Conservation (phyloP, 2,113 vertebrate species). For the Saccopteryx leptura region DNA sequence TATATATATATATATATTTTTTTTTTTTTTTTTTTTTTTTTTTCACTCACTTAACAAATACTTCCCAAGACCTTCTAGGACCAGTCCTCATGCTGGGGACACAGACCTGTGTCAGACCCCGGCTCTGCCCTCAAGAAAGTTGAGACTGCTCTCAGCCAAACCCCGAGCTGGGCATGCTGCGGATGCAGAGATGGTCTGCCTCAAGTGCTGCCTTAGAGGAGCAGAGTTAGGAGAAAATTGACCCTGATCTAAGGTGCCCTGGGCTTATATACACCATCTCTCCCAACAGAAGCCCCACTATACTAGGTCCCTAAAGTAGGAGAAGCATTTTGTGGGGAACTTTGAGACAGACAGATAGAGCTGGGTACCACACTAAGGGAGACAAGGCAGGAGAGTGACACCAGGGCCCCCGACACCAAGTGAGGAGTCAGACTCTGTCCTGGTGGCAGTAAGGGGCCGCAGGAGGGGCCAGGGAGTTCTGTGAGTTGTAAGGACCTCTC, state of each 20-base stretch:
- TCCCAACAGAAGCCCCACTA: background rate
- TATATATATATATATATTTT: too few species aligned
- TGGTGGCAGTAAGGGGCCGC: background rate
- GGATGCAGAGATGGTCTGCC: background rate
- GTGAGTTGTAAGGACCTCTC: background rate
- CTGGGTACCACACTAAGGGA: background rate
- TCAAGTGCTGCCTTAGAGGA: background rate
- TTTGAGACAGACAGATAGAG: background rate
- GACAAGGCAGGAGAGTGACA: background rate
- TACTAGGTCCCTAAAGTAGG: background rate
- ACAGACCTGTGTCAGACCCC: background rate
- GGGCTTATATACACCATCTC: background rate
- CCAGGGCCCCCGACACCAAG: background rate
- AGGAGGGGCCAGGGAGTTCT: fast-evolving
- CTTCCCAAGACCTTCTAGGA: background rate
- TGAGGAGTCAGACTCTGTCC: too few species aligned
- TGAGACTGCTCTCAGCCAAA: background rate
- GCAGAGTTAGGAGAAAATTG: background rate
- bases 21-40: too few species aligned
- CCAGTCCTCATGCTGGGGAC: background rate
- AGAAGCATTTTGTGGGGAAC: background rate
- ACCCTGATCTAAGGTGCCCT: background rate
- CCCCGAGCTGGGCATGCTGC: background rate
- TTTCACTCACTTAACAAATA: background rate
- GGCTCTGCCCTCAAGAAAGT: background rate